Evolutionary conservation across 2,113 vertebrate genomes (phyloP), one percentile per base, ranked within the genome.

Genomic region (Cromileptes altivelis): DNA sequence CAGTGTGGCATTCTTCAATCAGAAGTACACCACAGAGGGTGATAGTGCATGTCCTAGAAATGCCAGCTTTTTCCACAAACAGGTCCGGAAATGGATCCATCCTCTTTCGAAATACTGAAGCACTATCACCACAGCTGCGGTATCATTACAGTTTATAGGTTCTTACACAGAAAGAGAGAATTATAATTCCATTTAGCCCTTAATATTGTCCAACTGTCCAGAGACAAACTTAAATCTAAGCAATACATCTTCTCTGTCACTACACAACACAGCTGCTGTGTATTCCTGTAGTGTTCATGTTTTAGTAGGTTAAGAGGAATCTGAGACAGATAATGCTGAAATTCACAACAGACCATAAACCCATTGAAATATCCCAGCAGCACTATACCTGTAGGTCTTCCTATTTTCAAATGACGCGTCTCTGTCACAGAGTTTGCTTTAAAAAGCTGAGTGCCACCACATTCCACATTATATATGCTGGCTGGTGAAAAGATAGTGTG

Each of bases 401-500:
- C 9, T 2, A 8, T 78, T 78, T 47, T 40, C 9, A 69, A 42
- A 74, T 47, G 15, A 63, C 15, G 17, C 10, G 45, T 27, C 18
- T 21, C 67, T 33, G 17, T 33, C 23, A 68, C 30, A 30, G 63
- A 69, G 62, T 65, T 70, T 72, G 33, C 30, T 40, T 82, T 37
- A 27, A 11, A 53, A 19, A 67, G 45, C 23, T 42, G 10, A 45
- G 6, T 3, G 4, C 75, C 30, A 33, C 42, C 18, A 69, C 53
- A 30, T 52, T 64, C 19, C 57, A 58, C 49, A 58, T 62, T 42
- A 27, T 68, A 53, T 57, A 50, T 11, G 33, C 56, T 47, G 61
- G 56, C 68, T 50, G 58, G 25, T 70, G 62, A 78, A 72, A 49
- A 56, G 83, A 82, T 84, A 62, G 69, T 60, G 69, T 77, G 77